A percentile compares a stretch with the other conserved stretches of the same genome.
phyloP scores from a whole-genome alignment of 2,797 vertebrate genomes.

The Huso huso region DNA sequence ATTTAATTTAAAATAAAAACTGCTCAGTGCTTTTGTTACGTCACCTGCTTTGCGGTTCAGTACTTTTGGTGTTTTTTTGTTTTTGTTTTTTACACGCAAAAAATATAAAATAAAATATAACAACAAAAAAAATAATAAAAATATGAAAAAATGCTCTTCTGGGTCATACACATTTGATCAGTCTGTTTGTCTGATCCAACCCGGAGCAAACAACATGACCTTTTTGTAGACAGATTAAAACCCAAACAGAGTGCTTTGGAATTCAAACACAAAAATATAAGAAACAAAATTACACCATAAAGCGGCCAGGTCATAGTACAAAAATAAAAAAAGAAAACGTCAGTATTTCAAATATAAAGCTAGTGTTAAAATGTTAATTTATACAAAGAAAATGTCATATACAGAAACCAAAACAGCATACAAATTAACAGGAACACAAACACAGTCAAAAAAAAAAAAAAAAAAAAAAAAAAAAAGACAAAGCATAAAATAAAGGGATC shows the following conservation, averaged over 20 bases:
- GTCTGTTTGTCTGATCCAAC: conserved; percentile 34
- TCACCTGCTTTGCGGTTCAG: conserved; percentile 53
- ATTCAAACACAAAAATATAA: conserved; percentile 55
- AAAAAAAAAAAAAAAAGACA: conserved; percentile 65
- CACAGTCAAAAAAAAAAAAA: conserved; percentile 61
- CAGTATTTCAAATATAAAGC: conserved; percentile 76
- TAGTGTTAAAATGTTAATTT: conserved; percentile 79
- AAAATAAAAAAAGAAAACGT: conserved; percentile 51
- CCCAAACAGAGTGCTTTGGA: conserved; percentile 58
- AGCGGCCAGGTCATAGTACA: conserved; percentile 64
- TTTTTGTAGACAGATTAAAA: conserved; percentile 45
- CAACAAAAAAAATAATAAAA: conserved; percentile 41
- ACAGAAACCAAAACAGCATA: conserved; percentile 81
- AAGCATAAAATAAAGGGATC: conserved; percentile 53
- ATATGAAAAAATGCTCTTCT: conserved; percentile 60
- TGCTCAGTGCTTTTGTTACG: conserved; percentile 66
- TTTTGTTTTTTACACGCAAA: conserved; percentile 31
- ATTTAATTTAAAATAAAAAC: conserved; percentile 75
- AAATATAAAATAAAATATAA: conserved; percentile 34
- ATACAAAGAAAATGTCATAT: conserved; percentile 72
- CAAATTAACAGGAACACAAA: conserved; percentile 76
- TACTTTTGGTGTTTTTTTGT: conserved; percentile 53
- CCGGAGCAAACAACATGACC: conserved; percentile 44
- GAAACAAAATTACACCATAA: conserved; percentile 61
- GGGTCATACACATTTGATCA: conserved; percentile 45